Evolutionary conservation across 23 tunicate species (phyloP).

Genomic region (Diplosoma virens): DNA sequence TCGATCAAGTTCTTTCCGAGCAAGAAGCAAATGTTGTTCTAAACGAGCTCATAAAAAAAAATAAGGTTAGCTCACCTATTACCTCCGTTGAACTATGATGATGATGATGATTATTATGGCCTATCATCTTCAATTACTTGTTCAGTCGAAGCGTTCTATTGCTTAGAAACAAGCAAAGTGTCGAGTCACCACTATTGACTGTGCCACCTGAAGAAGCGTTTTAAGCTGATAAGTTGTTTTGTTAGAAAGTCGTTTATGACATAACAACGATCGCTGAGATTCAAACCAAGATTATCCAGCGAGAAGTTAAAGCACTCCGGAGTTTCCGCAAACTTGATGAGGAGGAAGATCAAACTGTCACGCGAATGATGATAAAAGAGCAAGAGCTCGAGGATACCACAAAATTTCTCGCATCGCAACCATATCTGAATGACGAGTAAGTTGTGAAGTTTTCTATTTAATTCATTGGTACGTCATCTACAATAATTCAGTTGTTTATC

Average conservation of each 20-base stretch:
- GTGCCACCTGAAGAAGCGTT: too few relatives aligned
- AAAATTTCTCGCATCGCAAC: background rate
- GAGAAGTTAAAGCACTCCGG: background rate
- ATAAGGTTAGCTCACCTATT: background rate
- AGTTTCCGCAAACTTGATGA: background rate
- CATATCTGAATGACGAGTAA: too few relatives aligned
- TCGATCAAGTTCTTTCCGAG: background rate
- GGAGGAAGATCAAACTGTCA: background rate
- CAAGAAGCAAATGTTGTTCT: background rate
- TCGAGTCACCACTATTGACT: too few relatives aligned
- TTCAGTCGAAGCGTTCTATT: too few relatives aligned
- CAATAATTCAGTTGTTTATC: too few relatives aligned
- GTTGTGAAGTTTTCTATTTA: too few relatives aligned
- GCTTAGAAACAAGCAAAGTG: too few relatives aligned
- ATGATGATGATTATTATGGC: too few relatives aligned
- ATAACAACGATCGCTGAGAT: background rate
- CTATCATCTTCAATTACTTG: too few relatives aligned
- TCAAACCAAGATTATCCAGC: constrained; percentile 19
- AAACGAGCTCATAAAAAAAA: constrained; percentile 18
- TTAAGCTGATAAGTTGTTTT: background rate
- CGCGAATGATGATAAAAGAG: background rate
- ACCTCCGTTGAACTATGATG: too few relatives aligned
- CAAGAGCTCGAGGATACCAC: background rate
- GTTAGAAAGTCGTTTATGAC: constrained; percentile 6
- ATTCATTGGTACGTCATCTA: too few relatives aligned